Evolutionary conservation across 2,113 vertebrate genomes (phyloP).

Genomic region (Pluvianellus socialis): DNA sequence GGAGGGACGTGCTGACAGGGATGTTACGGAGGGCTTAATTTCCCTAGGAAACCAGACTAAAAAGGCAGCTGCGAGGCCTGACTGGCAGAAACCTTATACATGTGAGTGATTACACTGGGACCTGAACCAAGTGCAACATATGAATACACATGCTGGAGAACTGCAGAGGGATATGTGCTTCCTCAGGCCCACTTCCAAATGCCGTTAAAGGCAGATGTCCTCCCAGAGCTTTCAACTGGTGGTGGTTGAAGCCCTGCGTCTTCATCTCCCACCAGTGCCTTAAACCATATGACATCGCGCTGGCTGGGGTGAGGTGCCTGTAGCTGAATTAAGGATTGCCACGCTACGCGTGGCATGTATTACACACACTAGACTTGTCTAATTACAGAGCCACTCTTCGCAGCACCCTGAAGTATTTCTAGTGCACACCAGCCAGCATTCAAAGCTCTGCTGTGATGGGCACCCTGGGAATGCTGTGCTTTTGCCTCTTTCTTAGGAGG

Average conservation of each 20-base stretch:
- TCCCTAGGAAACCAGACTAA: neutral
- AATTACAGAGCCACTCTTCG: neutral
- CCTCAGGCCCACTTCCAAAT: neutral
- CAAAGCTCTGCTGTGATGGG: neutral
- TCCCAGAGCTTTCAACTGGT: neutral
- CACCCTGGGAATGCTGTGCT: neutral
- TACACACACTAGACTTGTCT: neutral
- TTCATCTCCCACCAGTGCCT: neutral
- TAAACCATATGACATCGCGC: fast-evolving
- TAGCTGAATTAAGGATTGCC: neutral
- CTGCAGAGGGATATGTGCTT: neutral
- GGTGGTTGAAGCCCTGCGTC: neutral
- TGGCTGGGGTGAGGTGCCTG: neutral
- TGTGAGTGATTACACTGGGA: neutral
- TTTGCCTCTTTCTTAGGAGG: slow-evolving; percentile 80
- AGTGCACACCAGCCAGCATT: neutral
- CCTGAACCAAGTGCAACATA: neutral
- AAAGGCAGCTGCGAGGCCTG: neutral
- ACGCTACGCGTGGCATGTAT: neutral
- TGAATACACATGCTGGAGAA: neutral
- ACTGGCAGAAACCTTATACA: neutral
- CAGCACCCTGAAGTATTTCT: neutral
- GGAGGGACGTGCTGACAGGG: neutral
- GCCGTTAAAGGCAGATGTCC: neutral
- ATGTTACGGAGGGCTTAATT: neutral